These are phyloP conservation scores for Grammatotria lemairii DNA, from an alignment of 2,113 vertebrate genomes.

Conservation along the genomic window DNA sequence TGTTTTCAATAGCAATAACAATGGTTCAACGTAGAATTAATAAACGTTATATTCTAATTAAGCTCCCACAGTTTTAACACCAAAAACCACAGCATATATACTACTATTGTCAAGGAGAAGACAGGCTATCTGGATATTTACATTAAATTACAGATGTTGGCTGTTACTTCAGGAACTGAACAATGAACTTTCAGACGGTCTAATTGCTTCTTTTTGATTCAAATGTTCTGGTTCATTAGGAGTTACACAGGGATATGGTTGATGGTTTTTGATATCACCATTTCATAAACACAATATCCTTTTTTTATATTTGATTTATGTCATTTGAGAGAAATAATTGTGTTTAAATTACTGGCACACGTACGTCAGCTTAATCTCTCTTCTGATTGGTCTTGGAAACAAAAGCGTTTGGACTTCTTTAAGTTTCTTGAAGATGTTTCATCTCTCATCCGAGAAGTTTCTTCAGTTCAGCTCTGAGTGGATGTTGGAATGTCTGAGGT, in stretches of 20 bases:
- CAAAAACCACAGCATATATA: not conserved
- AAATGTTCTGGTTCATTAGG: not conserved
- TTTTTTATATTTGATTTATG: not conserved
- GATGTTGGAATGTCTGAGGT: not conserved
- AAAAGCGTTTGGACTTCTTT: not conserved
- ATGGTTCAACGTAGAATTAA: not conserved
- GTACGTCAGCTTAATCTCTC: not conserved
- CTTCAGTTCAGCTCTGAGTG: not conserved
- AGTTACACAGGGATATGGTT: not conserved
- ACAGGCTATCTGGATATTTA: not conserved
- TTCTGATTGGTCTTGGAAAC: not conserved
- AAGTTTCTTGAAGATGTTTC: not conserved
- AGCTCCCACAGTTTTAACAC: not conserved
- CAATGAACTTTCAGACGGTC: not conserved
- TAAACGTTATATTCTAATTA: not conserved
- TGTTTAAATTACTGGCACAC: not conserved
- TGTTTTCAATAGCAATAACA: not conserved
- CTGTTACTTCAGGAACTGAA: not conserved
- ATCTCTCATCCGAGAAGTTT: not conserved
- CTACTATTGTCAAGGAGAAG: not conserved
- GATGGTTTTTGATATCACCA: not conserved
- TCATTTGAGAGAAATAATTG: not conserved
- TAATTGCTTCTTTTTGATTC: not conserved
- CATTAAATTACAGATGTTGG: not conserved
- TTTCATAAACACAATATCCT: not conserved